Evolutionary conservation across 2,113 vertebrate species (phyloP).

Genomic region (Mola mola): DNA sequence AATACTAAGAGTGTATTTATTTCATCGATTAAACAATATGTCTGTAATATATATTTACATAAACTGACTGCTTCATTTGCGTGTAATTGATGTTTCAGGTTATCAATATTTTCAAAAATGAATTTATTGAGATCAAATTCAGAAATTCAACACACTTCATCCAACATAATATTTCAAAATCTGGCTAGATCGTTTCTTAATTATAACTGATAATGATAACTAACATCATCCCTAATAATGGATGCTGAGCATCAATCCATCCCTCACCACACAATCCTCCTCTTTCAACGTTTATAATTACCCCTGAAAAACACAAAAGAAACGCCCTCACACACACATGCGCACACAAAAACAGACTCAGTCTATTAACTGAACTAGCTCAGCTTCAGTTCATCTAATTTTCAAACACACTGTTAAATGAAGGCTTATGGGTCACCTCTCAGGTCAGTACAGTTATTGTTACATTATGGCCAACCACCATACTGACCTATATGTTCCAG

Average conservation of each 20-base stretch:
- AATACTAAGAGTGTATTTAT: no score
- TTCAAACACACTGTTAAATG: slow-evolving; percentile 44
- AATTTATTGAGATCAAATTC: background rate
- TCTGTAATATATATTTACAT: no score
- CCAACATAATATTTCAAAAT: no score
- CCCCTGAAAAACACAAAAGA: slow-evolving; percentile 10
- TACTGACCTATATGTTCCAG: slow-evolving; percentile 48
- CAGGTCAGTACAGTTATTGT: slow-evolving; percentile 49
- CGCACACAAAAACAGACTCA: background rate
- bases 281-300: slow-evolving; percentile 2
- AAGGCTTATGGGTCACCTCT: slow-evolving; percentile 23
- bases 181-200: background rate
- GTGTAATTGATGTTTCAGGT: no score
- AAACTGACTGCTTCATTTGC: no score
- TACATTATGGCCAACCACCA: slow-evolving; percentile 42
- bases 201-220: no score
- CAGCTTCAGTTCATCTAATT: slow-evolving; percentile 29
- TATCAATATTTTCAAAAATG: no score
- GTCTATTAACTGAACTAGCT: slow-evolving; percentile 19
- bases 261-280: background rate
- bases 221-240: no score
- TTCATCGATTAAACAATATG: no score
- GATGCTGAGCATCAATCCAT: background rate
- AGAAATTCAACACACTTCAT: background rate
- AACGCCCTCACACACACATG: background rate